These are phyloP conservation scores for Parazoanthus atlanticus DNA, from an alignment of 92 coral and sea anemone species.

Conservation along the genomic window DNA sequence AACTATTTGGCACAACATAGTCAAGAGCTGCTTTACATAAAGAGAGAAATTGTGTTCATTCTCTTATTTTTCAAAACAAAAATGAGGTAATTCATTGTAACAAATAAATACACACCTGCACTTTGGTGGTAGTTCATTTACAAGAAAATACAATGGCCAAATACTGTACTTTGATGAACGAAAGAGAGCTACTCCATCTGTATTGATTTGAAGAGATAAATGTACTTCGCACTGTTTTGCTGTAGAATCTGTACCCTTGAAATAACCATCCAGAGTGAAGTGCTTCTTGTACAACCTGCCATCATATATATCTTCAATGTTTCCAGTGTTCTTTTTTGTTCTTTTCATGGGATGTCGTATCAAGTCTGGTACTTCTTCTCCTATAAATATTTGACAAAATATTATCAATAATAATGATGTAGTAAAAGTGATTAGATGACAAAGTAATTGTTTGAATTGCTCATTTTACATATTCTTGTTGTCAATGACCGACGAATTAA, in stretches of 20 bases:
- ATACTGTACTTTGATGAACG: conserved; percentile 56
- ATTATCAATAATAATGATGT: no score
- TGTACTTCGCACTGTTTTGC: conserved; percentile 49
- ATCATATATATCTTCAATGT: conserved; percentile 60
- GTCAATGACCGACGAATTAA: no score
- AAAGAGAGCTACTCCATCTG: conserved; percentile 62
- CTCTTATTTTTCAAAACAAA: no score
- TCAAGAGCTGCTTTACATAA: no score
- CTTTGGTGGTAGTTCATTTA: conserved; percentile 59
- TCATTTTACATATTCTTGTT: no score
- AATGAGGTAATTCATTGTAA: no score
- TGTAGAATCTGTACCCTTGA: conserved; percentile 44
- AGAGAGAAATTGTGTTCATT: no score
- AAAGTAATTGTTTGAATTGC: no score
- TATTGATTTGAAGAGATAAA: conserved; percentile 48
- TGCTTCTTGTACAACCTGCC: conserved; percentile 48
- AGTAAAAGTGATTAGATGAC: no score
- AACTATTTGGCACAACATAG: no score
- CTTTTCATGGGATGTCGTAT: conserved; percentile 16
- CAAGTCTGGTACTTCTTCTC: not conserved
- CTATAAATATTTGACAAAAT: no score
- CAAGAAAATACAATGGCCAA: conserved; percentile 52
- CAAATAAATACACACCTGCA: no score
- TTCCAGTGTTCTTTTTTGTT: conserved; percentile 7
- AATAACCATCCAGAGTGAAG: conserved; percentile 51